A percentile compares a stretch with the other conserved stretches of the same genome.
Evolutionary conservation across 2,888 invertebrate genomes (phyloP).

Genomic region (Brachycybe producta): DNA sequence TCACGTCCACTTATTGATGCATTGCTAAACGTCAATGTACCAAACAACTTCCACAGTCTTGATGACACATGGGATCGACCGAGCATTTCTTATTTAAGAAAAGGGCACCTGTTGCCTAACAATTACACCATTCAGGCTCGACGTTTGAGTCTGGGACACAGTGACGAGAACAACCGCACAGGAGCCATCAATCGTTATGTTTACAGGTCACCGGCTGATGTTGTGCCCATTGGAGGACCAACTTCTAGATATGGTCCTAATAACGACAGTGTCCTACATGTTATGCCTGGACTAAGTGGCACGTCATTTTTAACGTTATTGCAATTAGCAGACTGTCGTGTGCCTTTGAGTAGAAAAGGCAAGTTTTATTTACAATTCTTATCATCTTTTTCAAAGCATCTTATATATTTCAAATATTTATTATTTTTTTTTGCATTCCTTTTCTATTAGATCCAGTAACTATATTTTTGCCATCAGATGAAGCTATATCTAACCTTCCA

Average conservation of each 20-base stretch:
- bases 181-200: slow-evolving; percentile 7
- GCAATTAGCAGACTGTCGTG: slow-evolving; percentile 14
- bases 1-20: slow-evolving; percentile 1
- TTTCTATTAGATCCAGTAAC: slow-evolving; percentile 13
- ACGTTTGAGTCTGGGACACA: background rate
- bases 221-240: slow-evolving; percentile 2
- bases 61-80: slow-evolving; percentile 9
- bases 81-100: slow-evolving; percentile 12
- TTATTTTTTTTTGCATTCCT: background rate
- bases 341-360: slow-evolving; percentile 14
- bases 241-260: background rate
- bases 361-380: background rate
- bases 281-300: slow-evolving; percentile 14
- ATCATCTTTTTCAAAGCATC: background rate
- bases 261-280: slow-evolving; percentile 6
- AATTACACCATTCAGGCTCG: slow-evolving; percentile 13
- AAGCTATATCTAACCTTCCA: slow-evolving; percentile 12
- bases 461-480: slow-evolving; percentile 14
- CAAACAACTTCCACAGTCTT: background rate
- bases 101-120: slow-evolving; percentile 2
- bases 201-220: slow-evolving; percentile 8
- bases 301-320: slow-evolving; percentile 13
- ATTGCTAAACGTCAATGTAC: background rate
- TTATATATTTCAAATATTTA: background rate
- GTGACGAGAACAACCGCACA: background rate